Base-by-base conservation (phyloP, 2,797 vertebrate species). In the Tiaroga cobitis region DNA sequence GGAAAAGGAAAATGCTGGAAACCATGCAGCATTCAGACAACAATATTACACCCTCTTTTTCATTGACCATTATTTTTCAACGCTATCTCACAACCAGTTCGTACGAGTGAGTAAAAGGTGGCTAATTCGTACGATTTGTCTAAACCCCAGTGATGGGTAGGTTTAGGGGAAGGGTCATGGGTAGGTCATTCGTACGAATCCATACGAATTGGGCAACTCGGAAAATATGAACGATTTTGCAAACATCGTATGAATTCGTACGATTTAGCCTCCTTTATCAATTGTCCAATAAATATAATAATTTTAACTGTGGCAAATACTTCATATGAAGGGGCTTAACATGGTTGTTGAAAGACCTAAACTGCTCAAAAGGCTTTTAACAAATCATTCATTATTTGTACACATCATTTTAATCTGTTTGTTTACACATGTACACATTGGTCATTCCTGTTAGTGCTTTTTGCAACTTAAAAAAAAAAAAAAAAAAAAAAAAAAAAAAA, bases 221-320 rank as follows among this genome's bases (percentile, higher is more conserved):
- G 5, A 49, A 2, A 49, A 46, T 46, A 46, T 43, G 43, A 4
- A 46, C 1, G 43, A 46, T 15, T 46, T 46, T 16, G 46, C 43
- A 46, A 16, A 46, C 16, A 46, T 46, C 1, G 0, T 46, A 15
- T 46, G 43, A 46, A 46, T 16, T 15, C 43, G 43, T 46, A 46
- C 43, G 1, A 46, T 15, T 46, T 46, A 46, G 43, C 43, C 13
- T 46, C 43, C 43, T 46, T 16, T 54, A 16, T 59, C 8, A 32
- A 75, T 13, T 37, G 16, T 81, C 80, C 79, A 87, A 70, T 49
- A 54, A 87, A 81, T 26, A 26, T 29, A 32, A 85, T 67, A 18
- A 16, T 26, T 61, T 19, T 4, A 51, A 61, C 2, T 9, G 54
- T 26, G 26, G 43, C 16, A n/a, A 56, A 32, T 75, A 29, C 51